These are phyloP conservation scores for Ganaspis sp. DNA, from an alignment of 1,140 invertebrate genomes.

Conservation along the genomic window DNA sequence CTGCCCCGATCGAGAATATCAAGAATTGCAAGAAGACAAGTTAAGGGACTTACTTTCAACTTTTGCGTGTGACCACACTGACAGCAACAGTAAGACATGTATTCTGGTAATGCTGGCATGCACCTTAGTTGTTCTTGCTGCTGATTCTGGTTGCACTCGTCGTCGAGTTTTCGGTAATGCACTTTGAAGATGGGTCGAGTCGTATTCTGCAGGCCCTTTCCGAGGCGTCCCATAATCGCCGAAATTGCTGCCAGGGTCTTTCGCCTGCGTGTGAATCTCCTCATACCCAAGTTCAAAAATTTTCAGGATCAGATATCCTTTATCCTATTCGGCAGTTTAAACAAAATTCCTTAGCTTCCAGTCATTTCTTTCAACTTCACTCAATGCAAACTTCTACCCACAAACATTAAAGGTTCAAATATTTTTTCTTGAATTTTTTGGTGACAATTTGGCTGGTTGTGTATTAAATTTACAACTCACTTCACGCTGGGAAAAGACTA, in stretches of 20 bases:
- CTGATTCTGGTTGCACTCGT: constrained; percentile 74
- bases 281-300: constrained; percentile 60
- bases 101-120: constrained; percentile 77
- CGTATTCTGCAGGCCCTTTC: constrained; percentile 70
- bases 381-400: background rate
- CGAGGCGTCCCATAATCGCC: constrained; percentile 77
- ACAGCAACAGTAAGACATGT: constrained; percentile 81
- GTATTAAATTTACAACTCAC: no score
- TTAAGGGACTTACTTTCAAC: constrained; percentile 77
- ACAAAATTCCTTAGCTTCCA: background rate
- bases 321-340: background rate
- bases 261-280: constrained; percentile 71
- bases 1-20: background rate
- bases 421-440: no score
- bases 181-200: constrained; percentile 77
- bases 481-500: no score
- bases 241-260: constrained; percentile 70
- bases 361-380: background rate
- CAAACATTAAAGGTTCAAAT: no score
- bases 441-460: no score
- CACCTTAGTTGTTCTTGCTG: constrained; percentile 71
- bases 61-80: constrained; percentile 81
- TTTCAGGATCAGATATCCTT: constrained; percentile 9
- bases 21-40: background rate
- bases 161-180: constrained; percentile 79